A percentile compares a stretch with the other conserved stretches of the same genome.
Evolutionary conservation across 2,888 invertebrate genomes (phyloP).

Genomic region (Miltochrista miniata): DNA sequence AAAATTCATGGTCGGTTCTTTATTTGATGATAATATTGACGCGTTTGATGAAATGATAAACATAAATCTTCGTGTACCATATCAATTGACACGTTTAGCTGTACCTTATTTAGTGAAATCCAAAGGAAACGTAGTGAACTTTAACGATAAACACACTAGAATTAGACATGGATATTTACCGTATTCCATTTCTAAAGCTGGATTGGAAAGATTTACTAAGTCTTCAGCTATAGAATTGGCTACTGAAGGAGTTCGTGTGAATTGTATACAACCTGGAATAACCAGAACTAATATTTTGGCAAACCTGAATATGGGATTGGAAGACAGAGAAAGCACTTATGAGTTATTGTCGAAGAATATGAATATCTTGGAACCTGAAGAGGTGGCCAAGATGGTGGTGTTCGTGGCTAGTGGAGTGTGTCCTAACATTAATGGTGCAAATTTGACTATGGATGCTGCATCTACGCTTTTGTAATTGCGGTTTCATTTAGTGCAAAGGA

Average conservation of each 20-base stretch:
- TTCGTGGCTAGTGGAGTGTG: constrained; percentile 45
- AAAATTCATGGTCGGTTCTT: constrained; percentile 11
- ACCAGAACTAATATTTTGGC: constrained; percentile 8
- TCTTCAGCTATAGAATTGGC: constrained; percentile 13
- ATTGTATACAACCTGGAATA: constrained; percentile 21
- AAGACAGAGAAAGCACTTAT: constrained; percentile 15
- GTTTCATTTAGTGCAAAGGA: not conserved
- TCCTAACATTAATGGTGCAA: constrained; percentile 38
- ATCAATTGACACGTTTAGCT: constrained; percentile 35
- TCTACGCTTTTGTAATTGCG: constrained; percentile 25
- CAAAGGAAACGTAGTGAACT: constrained; percentile 35
- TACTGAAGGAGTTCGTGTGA: constrained; percentile 19
- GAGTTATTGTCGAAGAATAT: constrained; percentile 15
- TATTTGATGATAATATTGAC: constrained; percentile 11
- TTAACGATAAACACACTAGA: not conserved
- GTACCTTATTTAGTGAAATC: constrained; percentile 36
- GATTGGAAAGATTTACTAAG: constrained; percentile 17
- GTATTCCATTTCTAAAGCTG: constrained; percentile 22
- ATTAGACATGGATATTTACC: not conserved
- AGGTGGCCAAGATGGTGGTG: constrained; percentile 41
- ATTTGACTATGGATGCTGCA: constrained; percentile 33
- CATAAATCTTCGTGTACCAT: constrained; percentile 37
- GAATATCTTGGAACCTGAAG: constrained; percentile 47
- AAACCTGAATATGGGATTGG: constrained; percentile 1
- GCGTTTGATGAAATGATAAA: constrained; percentile 35